Conservation (phyloP, 2,113 vertebrate genomes). For the Chinchilla lanigera region DNA sequence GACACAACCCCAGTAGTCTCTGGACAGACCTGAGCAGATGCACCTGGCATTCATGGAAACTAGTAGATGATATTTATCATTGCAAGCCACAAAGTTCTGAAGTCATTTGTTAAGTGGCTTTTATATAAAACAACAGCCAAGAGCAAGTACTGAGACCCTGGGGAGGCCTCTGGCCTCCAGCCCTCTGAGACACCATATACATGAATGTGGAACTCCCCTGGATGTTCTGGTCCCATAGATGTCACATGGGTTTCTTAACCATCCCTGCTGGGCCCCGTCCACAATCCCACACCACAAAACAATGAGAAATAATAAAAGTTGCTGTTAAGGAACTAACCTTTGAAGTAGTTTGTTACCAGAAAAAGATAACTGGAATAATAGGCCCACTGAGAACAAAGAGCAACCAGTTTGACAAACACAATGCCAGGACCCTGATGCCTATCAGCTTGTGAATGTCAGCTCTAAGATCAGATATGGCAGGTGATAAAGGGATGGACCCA, state of each 20-base stretch:
- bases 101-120: not conserved
- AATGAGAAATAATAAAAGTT: not conserved
- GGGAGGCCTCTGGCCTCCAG: not conserved
- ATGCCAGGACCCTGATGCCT: fast-evolving
- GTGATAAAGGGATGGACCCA: not conserved
- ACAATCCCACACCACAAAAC: not conserved
- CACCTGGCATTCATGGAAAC: not conserved
- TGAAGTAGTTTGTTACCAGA: too few relatives aligned
- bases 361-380: fast-evolving
- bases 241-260: fast-evolving
- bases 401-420: fast-evolving
- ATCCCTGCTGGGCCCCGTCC: fast-evolving
- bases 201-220: fast-evolving
- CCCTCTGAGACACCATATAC: fast-evolving
- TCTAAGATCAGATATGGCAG: not conserved
- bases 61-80: fast-evolving
- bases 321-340: not conserved
- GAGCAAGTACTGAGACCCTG: fast-evolving
- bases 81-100: fast-evolving
- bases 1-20: not conserved
- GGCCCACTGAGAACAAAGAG: fast-evolving
- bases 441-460: too few relatives aligned
- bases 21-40: too few relatives aligned
- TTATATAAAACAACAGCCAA: fast-evolving
- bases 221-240: not conserved